Conservation (phyloP, 2,888 invertebrate genomes). For the Celastrina argiolus region DNA sequence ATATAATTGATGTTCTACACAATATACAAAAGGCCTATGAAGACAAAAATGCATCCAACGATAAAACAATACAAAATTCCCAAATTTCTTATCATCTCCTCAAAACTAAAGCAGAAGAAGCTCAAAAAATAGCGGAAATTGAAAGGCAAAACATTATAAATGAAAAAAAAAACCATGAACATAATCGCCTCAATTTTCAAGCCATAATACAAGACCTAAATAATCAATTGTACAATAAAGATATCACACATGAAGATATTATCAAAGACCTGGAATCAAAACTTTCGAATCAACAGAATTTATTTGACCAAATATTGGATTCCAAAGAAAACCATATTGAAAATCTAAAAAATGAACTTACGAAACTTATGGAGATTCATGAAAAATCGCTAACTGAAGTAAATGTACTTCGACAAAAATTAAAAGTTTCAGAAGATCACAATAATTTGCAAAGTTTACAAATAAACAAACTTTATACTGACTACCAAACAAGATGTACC, state of each 20-base stretch:
- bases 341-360: conserved; percentile 54
- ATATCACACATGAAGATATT: conserved; percentile 42
- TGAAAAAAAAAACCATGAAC: conserved; percentile 63
- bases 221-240: conserved; percentile 50
- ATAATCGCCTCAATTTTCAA: conserved; percentile 50
- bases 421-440: conserved; percentile 37
- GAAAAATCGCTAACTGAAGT: conserved; percentile 44
- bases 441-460: conserved; percentile 43
- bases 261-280: conserved; percentile 59
- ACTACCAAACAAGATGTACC: conserved; percentile 39
- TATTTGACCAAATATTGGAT: conserved; percentile 53
- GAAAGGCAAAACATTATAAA: conserved; percentile 60
- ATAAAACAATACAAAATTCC: conserved; percentile 54
- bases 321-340: conserved; percentile 48
- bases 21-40: conserved; percentile 51
- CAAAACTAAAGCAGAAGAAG: conserved; percentile 62
- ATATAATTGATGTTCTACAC: conserved; percentile 51
- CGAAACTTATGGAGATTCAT: conserved; percentile 47
- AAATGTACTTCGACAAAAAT: conserved; percentile 44
- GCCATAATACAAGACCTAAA: conserved; percentile 48
- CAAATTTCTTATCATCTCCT: conserved; percentile 62
- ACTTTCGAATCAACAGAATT: conserved; percentile 56
- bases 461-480: conserved; percentile 36
- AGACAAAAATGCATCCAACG: conserved; percentile 43
- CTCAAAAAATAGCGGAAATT: conserved; percentile 58